These are phyloP conservation scores for Sycophila sp. DNA, from an alignment of 1,140 invertebrate species.

Conservation along the genomic window DNA sequence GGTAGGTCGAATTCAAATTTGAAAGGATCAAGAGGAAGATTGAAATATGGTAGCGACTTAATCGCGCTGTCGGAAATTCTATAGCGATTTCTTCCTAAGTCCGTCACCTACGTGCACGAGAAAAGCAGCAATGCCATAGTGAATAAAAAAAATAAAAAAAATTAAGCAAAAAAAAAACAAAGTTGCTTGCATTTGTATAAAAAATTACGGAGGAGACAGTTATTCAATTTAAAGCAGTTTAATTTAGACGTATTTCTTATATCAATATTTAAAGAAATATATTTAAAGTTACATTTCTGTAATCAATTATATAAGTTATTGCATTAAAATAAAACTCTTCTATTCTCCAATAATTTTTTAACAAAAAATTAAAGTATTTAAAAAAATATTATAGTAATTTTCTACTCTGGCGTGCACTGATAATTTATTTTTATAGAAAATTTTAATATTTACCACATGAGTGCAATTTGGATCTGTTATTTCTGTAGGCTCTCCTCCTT, in stretches of 20 bases:
- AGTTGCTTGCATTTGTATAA: too few relatives aligned
- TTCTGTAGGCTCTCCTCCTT: conserved; percentile 81
- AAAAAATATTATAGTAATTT: neutral
- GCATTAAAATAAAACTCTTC: too few relatives aligned
- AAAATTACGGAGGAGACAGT: too few relatives aligned
- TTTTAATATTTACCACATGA: conserved; percentile 84
- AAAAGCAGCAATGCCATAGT: conserved; percentile 3
- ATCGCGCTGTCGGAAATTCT: conserved; percentile 48
- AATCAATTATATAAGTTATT: too few relatives aligned
- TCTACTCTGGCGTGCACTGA: neutral
- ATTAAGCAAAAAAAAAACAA: conserved; percentile 19
- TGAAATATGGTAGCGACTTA: conserved; percentile 41
- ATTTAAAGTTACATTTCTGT: too few relatives aligned
- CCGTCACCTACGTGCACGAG: conserved; percentile 22
- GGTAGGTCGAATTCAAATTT: conserved; percentile 32
- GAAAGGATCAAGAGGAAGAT: conserved; percentile 36
- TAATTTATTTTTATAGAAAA: too few relatives aligned
- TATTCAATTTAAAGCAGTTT: too few relatives aligned
- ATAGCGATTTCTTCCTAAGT: conserved; percentile 48
- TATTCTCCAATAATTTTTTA: too few relatives aligned
- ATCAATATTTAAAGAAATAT: too few relatives aligned
- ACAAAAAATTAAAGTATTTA: too few relatives aligned
- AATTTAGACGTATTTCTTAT: too few relatives aligned
- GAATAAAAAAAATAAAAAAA: conserved; percentile 23
- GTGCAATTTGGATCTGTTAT: conserved; percentile 85